phyloP scores from a whole-genome alignment of 2,113 vertebrate species.

The Tupaia tana region DNA sequence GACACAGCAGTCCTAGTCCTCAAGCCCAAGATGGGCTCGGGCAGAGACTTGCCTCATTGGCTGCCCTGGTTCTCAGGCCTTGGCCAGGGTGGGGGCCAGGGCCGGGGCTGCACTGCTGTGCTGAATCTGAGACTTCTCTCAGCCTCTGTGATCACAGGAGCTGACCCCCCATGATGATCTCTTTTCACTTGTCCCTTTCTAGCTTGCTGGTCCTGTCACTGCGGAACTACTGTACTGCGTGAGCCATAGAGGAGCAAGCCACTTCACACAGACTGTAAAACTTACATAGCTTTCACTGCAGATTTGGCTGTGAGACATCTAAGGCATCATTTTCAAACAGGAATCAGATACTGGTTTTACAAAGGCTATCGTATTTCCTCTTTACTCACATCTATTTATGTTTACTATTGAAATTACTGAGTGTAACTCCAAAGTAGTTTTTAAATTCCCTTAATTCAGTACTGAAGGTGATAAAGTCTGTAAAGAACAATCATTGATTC shows the following conservation, averaged over 20 bases:
- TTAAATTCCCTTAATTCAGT: not conserved
- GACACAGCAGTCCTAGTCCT: not conserved
- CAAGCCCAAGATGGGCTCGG: too few relatives aligned
- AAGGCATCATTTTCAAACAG: not conserved
- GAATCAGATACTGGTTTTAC: too few relatives aligned
- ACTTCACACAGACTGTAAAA: not conserved
- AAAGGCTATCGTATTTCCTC: not conserved
- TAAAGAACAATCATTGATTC: not conserved
- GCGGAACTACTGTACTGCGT: not conserved
- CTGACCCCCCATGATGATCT: not conserved
- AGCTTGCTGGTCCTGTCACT: not conserved
- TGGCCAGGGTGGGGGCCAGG: too few relatives aligned
- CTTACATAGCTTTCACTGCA: not conserved
- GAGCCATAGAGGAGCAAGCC: not conserved
- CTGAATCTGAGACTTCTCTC: not conserved
- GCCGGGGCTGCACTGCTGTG: too few relatives aligned
- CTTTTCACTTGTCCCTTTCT: not conserved
- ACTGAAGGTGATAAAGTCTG: not conserved
- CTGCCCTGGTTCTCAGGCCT: not conserved
- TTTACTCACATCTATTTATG: not conserved
- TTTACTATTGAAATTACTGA: not conserved
- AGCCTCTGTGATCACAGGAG: not conserved
- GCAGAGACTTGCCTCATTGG: too few relatives aligned
- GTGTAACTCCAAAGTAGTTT: not conserved
- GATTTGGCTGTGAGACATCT: not conserved